Conservation (phyloP, 2,888 invertebrate genomes). For the Troides aeacus region DNA sequence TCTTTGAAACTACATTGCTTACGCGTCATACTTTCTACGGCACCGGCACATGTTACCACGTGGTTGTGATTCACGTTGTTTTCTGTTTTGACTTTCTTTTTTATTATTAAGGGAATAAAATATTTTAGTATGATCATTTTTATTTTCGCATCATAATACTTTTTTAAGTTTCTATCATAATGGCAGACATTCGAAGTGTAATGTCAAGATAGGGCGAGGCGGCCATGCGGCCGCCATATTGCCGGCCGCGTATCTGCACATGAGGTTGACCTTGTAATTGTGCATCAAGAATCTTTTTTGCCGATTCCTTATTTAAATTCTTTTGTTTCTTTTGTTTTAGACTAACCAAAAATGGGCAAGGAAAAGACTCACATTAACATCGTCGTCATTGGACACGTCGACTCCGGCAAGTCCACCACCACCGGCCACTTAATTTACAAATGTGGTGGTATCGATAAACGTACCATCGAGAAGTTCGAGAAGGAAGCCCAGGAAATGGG, state of each 20-base stretch:
- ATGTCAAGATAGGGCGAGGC: conserved; percentile 80
- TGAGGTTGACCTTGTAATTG: conserved; percentile 73
- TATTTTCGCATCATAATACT: neutral
- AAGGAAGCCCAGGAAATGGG: conserved; percentile 99
- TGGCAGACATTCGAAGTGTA: conserved; percentile 76
- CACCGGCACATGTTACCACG: conserved; percentile 74
- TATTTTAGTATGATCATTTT: neutral
- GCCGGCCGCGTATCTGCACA: conserved; percentile 70
- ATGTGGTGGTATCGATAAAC: conserved; percentile 99
- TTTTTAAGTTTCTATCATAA: conserved; percentile 41
- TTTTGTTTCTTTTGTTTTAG: conserved; percentile 62
- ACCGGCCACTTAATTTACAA: conserved; percentile 99
- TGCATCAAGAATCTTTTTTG: conserved; percentile 43
- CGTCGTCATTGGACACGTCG: conserved; percentile 99
- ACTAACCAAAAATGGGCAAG: conserved; percentile 92
- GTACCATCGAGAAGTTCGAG: conserved; percentile 99
- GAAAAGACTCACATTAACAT: conserved; percentile 99
- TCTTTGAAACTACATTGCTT: conserved; percentile 54
- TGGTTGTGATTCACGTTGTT: conserved; percentile 62
- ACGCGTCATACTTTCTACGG: conserved; percentile 71
- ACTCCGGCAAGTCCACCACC: conserved; percentile 99
- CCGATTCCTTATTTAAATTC: conserved; percentile 34
- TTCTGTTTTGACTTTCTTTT: conserved; percentile 32
- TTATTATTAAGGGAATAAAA: conserved; percentile 2
- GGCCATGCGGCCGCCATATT: conserved; percentile 80